phyloP scores from a whole-genome alignment of 1,140 invertebrate genomes.

The Frieseomelitta varia region DNA sequence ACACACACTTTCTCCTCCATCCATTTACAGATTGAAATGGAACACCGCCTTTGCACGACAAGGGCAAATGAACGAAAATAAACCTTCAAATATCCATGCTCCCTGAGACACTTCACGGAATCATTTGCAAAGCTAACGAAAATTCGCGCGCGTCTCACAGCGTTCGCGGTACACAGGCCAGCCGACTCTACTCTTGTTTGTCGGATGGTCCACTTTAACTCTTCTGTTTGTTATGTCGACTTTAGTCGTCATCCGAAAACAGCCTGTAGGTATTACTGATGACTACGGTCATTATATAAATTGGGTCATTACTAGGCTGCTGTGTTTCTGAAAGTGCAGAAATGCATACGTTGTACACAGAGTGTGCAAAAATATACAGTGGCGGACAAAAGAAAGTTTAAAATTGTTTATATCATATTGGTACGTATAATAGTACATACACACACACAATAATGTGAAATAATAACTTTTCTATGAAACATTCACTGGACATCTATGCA shows the following conservation, averaged over 20 bases:
- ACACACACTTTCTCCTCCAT: background rate
- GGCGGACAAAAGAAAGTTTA: too few relatives aligned
- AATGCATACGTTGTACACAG: too few relatives aligned
- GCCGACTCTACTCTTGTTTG: background rate
- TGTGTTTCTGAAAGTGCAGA: too few relatives aligned
- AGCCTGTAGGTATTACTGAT: background rate
- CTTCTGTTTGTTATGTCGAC: background rate
- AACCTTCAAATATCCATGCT: background rate
- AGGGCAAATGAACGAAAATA: background rate
- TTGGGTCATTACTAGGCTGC: too few relatives aligned
- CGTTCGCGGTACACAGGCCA: background rate
- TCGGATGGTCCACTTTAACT: too few relatives aligned
- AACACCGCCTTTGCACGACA: background rate
- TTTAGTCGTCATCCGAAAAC: background rate
- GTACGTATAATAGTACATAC: too few relatives aligned
- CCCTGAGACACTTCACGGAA: background rate
- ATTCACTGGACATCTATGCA: too few relatives aligned
- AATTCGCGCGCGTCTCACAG: background rate
- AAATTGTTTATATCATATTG: too few relatives aligned
- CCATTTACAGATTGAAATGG: constrained; percentile 12
- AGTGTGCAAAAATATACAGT: too few relatives aligned
- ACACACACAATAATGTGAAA: too few relatives aligned
- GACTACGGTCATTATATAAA: background rate
- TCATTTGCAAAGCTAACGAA: constrained; percentile 1
- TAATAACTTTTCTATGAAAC: too few relatives aligned